Evolutionary conservation across 2,888 invertebrate species (phyloP).

Genomic region (Deilephila porcellus): DNA sequence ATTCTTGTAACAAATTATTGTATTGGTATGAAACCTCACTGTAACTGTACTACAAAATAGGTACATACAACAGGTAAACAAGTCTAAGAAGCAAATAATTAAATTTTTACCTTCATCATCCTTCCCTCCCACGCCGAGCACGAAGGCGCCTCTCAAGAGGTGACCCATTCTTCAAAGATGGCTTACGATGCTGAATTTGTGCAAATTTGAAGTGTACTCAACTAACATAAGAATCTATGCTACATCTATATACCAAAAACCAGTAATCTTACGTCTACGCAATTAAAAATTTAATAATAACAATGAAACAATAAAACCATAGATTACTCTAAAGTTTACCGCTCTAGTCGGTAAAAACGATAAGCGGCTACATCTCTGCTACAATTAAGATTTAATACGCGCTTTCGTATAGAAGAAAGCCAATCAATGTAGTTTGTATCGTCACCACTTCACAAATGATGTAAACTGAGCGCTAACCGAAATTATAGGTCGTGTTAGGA

Average conservation of each 20-base stretch:
- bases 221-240: slow-evolving; percentile 47
- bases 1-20: neutral
- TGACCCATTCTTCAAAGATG: slow-evolving; percentile 68
- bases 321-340: slow-evolving; percentile 58
- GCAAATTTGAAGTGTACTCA: slow-evolving; percentile 66
- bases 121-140: slow-evolving; percentile 69
- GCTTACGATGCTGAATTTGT: slow-evolving; percentile 75
- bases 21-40: neutral
- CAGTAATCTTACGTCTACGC: slow-evolving; percentile 41
- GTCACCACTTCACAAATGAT: slow-evolving; percentile 72
- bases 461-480: slow-evolving; percentile 72
- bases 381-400: slow-evolving; percentile 51
- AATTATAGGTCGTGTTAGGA: slow-evolving; percentile 73
- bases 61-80: slow-evolving; percentile 8
- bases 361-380: slow-evolving; percentile 80
- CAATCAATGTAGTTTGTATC: slow-evolving; percentile 68
- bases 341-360: slow-evolving; percentile 72
- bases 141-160: slow-evolving; percentile 72
- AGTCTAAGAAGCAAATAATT: slow-evolving; percentile 29
- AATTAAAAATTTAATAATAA: slow-evolving; percentile 47
- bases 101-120: slow-evolving; percentile 65
- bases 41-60: neutral
- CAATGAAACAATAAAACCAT: slow-evolving; percentile 43
- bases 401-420: slow-evolving; percentile 63
- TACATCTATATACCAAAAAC: slow-evolving; percentile 55